These are phyloP conservation scores for Patella caerulea DNA, from an alignment of 2,888 invertebrate species.

Conservation along the genomic window DNA sequence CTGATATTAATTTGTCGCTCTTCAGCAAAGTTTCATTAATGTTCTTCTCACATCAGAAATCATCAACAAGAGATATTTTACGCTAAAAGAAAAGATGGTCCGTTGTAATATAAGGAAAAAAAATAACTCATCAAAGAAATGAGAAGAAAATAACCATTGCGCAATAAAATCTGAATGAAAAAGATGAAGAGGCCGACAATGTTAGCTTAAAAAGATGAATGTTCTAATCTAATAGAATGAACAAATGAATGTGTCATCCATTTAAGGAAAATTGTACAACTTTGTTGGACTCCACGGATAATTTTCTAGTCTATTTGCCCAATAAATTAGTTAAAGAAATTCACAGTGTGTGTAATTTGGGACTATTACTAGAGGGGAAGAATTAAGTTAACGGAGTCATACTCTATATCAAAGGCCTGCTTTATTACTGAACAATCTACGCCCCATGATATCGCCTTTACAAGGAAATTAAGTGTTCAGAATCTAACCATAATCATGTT, in stretches of 20 bases:
- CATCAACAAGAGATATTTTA: too few relatives aligned
- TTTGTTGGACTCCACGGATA: background rate
- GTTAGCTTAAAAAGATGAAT: background rate
- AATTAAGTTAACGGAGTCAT: background rate
- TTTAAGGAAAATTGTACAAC: conserved; percentile 1
- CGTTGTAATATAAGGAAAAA: too few relatives aligned
- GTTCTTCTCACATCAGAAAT: too few relatives aligned
- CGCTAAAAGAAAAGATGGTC: too few relatives aligned
- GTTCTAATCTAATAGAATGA: conserved; percentile 2
- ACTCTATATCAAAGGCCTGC: background rate
- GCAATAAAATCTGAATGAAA: too few relatives aligned
- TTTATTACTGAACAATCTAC: conserved; percentile 7
- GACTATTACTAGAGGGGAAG: background rate
- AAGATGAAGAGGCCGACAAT: too few relatives aligned
- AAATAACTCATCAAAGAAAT: too few relatives aligned
- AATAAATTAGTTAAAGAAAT: conserved; percentile 1
- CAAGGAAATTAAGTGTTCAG: background rate
- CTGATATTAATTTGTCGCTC: too few relatives aligned
- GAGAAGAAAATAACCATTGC: too few relatives aligned
- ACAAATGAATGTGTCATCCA: conserved; percentile 4
- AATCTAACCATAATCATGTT: conserved; percentile 5
- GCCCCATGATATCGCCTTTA: conserved; percentile 5
- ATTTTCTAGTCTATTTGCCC: conserved; percentile 3
- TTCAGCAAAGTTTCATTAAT: too few relatives aligned
- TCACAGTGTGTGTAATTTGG: background rate